These are phyloP conservation scores for Austrofundulus limnaeus DNA, from an alignment of 2,113 vertebrate species.

Conservation along the genomic window DNA sequence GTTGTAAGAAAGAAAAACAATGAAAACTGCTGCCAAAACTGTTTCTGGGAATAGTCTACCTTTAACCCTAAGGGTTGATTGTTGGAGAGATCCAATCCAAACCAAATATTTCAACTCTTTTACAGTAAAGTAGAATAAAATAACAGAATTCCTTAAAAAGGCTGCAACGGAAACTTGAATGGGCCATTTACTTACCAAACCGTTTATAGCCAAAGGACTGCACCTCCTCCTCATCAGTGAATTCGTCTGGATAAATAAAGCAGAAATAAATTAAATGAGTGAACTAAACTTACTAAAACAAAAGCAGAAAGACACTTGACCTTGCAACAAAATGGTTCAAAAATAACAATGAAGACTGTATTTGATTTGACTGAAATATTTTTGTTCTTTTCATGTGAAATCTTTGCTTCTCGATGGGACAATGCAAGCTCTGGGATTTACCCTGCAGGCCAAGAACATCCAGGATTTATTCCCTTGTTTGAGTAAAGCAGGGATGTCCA, in stretches of 20 bases:
- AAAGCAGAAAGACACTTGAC: no score
- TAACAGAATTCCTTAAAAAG: no score
- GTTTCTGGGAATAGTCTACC: constrained; percentile 33
- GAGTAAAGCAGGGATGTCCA: no score
- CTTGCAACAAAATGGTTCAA: no score
- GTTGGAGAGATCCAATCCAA: constrained; percentile 14
- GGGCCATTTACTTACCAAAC: constrained; percentile 87
- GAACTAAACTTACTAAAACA: not conserved
- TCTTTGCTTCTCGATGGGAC: no score
- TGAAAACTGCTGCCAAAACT: constrained; percentile 41
- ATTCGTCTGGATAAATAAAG: constrained; percentile 85
- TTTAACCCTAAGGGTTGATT: constrained; percentile 25
- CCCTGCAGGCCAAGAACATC: no score
- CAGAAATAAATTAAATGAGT: constrained; percentile 2
- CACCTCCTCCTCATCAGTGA: constrained; percentile 95
- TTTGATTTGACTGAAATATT: no score
- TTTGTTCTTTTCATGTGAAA: no score
- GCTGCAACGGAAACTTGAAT: constrained; percentile 15
- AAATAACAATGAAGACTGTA: no score
- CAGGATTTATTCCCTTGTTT: not conserved
- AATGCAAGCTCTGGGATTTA: no score
- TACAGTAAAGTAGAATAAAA: not conserved
- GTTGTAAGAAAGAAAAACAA: constrained; percentile 29
- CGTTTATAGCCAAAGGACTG: constrained; percentile 98
- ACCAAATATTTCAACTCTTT: constrained; percentile 5